These are phyloP conservation scores for Smittia aterrima DNA, from an alignment of 2,888 invertebrate species.

Conservation along the genomic window DNA sequence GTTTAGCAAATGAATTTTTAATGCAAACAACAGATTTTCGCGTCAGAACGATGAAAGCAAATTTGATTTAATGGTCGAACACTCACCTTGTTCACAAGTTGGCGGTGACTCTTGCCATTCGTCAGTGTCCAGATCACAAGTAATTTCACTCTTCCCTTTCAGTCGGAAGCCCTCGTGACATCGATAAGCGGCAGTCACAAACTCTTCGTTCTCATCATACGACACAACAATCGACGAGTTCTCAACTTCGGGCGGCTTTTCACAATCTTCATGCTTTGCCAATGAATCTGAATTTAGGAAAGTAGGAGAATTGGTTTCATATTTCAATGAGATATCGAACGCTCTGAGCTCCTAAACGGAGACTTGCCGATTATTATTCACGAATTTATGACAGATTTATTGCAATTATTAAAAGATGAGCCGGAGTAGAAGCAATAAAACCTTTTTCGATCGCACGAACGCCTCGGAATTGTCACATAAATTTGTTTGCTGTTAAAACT, in stretches of 20 bases:
- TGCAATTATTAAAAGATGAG: constrained; percentile 39
- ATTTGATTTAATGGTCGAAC: background rate
- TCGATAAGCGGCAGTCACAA: constrained; percentile 50
- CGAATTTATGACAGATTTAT: constrained; percentile 37
- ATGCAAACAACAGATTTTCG: constrained; percentile 35
- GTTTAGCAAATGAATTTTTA: constrained; percentile 32
- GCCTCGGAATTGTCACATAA: constrained; percentile 37
- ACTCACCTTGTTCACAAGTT: constrained; percentile 47
- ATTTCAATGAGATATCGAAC: background rate
- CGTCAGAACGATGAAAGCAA: background rate
- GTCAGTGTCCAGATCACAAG: constrained; percentile 50
- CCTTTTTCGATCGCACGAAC: constrained; percentile 5
- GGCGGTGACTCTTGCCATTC: constrained; percentile 52
- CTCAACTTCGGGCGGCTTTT: constrained; percentile 49
- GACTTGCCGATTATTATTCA: background rate
- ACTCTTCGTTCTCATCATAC: constrained; percentile 46
- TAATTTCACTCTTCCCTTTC: constrained; percentile 47
- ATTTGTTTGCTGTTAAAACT: constrained; percentile 26
- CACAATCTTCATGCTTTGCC: constrained; percentile 47
- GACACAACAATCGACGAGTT: constrained; percentile 47
- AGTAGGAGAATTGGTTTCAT: background rate
- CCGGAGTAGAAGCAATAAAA: constrained; percentile 20
- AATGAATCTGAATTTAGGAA: background rate
- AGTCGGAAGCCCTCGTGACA: constrained; percentile 49
- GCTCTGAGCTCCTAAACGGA: no score